Evolutionary conservation across 1,140 invertebrate species (phyloP).

Genomic region (Trissolcus basalis): DNA sequence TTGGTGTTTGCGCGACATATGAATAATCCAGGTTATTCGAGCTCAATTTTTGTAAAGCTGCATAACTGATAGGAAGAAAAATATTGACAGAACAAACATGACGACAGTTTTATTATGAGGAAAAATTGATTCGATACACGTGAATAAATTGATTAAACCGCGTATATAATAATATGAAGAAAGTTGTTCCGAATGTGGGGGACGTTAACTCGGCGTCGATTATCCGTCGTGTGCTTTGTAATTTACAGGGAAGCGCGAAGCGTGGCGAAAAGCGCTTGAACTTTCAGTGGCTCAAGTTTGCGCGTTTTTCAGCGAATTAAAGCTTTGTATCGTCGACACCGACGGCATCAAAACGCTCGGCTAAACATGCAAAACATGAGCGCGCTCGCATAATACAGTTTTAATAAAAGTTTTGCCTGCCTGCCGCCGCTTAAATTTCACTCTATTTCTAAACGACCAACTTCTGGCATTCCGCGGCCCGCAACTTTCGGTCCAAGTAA

Average conservation of each 20-base stretch:
- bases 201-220: constrained; percentile 6
- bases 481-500: constrained; percentile 19
- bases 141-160: no score
- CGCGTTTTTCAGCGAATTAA: constrained; percentile 11
- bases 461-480: constrained; percentile 6
- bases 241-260: constrained; percentile 6
- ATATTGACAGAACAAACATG: no score
- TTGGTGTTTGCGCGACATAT: constrained; percentile 16
- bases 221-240: constrained; percentile 6
- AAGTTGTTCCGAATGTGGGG: no score
- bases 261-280: background rate
- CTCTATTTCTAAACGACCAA: constrained; percentile 30
- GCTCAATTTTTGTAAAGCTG: constrained; percentile 24
- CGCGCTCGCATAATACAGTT: constrained; percentile 6
- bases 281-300: background rate
- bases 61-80: no score
- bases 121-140: no score
- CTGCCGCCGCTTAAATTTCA: background rate
- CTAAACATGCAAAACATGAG: constrained; percentile 6
- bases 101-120: no score
- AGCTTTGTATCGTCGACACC: constrained; percentile 2
- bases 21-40: constrained; percentile 34
- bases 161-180: no score
- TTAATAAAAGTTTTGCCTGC: constrained; percentile 16
- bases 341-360: background rate